Percentiles rank a stretch among this genome's conserved stretches.
These are phyloP conservation scores for Melanotaenia maccullochi DNA, from an alignment of 2,797 vertebrate species.

Conservation along the genomic window DNA sequence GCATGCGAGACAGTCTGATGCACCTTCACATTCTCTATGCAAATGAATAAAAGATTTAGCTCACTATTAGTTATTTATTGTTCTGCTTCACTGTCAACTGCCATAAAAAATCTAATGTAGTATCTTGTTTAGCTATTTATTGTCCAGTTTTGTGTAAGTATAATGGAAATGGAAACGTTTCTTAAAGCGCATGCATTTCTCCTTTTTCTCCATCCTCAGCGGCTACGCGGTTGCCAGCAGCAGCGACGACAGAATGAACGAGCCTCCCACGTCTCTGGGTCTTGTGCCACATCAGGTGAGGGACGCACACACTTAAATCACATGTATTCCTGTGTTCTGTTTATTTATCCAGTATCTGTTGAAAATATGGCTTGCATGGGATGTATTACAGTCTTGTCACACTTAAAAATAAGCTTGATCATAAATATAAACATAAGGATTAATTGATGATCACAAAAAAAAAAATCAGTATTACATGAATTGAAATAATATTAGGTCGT, in stretches of 20 bases:
- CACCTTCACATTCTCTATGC: too few relatives aligned
- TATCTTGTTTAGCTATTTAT: not conserved
- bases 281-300: conserved; percentile 97
- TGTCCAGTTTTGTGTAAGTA: not conserved
- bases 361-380: not conserved
- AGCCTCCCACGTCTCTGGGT: conserved; percentile 96
- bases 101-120: not conserved
- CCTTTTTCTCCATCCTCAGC: conserved; percentile 69
- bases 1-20: too few relatives aligned
- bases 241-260: conserved; percentile 98
- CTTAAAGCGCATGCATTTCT: not conserved
- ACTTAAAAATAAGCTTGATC: too few relatives aligned
- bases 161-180: not conserved
- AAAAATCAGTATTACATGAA: too few relatives aligned
- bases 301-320: conserved; percentile 1
- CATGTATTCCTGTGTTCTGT: not conserved
- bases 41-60: not conserved
- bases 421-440: too few relatives aligned
- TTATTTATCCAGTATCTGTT: not conserved
- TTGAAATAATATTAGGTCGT: too few relatives aligned
- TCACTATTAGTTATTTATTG: not conserved
- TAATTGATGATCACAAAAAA: too few relatives aligned
- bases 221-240: conserved; percentile 97
- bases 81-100: not conserved
- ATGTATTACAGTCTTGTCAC: too few relatives aligned